Evolutionary conservation across 2,113 vertebrate genomes (phyloP).

Genomic region (Candoia aspera): DNA sequence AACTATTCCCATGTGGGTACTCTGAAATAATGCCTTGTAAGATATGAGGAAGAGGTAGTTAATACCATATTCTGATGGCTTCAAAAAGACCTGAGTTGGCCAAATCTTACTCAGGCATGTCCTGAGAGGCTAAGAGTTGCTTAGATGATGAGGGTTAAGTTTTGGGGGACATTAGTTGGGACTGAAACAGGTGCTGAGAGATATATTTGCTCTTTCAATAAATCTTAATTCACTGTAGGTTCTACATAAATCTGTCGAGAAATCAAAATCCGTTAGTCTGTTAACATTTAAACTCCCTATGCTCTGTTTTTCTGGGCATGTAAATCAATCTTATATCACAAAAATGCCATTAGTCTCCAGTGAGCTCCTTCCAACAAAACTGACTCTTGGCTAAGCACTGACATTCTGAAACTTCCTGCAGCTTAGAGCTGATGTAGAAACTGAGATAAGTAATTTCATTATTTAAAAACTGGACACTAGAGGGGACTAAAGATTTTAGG

Average conservation of each 20-base stretch:
- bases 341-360: neutral
- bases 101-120: no score
- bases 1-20: no score
- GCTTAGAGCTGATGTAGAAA: neutral
- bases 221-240: neutral
- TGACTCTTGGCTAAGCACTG: neutral
- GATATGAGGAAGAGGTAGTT: no score
- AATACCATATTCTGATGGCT: no score
- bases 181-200: neutral
- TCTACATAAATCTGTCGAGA: neutral
- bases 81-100: no score
- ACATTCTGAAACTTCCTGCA: neutral
- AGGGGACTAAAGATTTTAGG: no score
- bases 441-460: no score
- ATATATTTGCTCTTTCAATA: neutral
- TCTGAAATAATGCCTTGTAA: no score
- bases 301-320: neutral
- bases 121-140: no score
- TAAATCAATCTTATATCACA: neutral
- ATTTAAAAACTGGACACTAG: no score
- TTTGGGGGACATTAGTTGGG: neutral
- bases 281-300: neutral
- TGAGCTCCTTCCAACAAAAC: neutral
- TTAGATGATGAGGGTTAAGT: neutral
- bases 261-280: neutral